Percentiles rank a stretch among this genome's conserved stretches.
These are phyloP conservation scores for Lutjanus campechanus DNA, from an alignment of 2,797 vertebrate genomes.

Conservation along the genomic window DNA sequence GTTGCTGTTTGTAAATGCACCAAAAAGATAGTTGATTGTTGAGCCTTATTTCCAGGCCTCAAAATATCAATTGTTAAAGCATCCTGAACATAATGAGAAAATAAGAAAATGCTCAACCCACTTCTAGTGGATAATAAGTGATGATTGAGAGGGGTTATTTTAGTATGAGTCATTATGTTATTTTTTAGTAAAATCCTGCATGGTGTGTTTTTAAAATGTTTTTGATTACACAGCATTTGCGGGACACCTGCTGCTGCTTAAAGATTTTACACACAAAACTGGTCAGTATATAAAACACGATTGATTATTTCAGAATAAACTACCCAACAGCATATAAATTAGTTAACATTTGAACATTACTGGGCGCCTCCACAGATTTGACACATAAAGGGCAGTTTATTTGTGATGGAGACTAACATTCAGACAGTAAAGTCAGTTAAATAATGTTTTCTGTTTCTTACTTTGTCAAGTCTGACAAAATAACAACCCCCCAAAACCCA, in stretches of 20 bases:
- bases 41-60: too few relatives aligned
- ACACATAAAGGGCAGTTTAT: background rate
- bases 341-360: background rate
- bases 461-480: constrained; percentile 3
- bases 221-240: background rate
- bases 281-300: background rate
- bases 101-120: too few relatives aligned
- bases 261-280: background rate
- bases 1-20: too few relatives aligned
- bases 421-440: background rate
- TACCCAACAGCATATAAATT: background rate
- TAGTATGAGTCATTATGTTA: too few relatives aligned
- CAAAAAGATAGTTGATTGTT: too few relatives aligned
- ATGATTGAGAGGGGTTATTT: too few relatives aligned
- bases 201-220: too few relatives aligned
- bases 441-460: background rate
- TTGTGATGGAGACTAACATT: too few relatives aligned
- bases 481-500: background rate
- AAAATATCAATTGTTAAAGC: too few relatives aligned
- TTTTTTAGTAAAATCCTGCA: too few relatives aligned
- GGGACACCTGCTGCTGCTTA: background rate
- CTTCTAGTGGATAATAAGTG: too few relatives aligned
- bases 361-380: background rate
- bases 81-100: too few relatives aligned
- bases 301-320: background rate